phyloP scores from a whole-genome alignment of 2,113 vertebrate genomes.

The Hirundichthys speculiger region DNA sequence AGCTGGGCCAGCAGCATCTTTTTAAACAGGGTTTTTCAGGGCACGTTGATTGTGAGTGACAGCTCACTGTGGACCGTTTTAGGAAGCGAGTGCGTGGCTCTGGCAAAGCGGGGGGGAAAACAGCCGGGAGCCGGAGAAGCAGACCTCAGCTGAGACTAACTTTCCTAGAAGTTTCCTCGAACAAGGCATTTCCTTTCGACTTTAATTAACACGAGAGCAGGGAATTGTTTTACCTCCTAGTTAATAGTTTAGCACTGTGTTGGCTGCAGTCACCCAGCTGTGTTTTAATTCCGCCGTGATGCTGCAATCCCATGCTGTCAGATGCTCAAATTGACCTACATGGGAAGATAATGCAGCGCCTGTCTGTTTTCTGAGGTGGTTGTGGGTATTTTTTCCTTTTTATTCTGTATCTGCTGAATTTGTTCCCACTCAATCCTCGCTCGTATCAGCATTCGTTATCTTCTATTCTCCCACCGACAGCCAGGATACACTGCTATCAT shows the following conservation, averaged over 20 bases:
- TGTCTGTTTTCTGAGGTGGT: slow-evolving; percentile 45
- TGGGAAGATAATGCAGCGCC: slow-evolving; percentile 59
- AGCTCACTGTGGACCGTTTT: slow-evolving; percentile 57
- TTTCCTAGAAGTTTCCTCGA: slow-evolving; percentile 57
- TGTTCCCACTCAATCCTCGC: slow-evolving; percentile 58
- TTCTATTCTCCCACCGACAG: slow-evolving; percentile 50
- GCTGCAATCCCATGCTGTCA: slow-evolving; percentile 43
- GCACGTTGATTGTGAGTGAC: slow-evolving; percentile 68
- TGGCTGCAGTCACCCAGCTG: slow-evolving; percentile 19
- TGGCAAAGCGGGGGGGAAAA: slow-evolving; percentile 55
- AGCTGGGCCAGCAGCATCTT: slow-evolving; percentile 59
- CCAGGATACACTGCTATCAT: slow-evolving; percentile 57
- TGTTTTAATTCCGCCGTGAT: slow-evolving; percentile 51
- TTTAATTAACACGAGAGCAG: slow-evolving; percentile 38
- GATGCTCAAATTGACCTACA: slow-evolving; percentile 70
- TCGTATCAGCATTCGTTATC: slow-evolving; percentile 76
- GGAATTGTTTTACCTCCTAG: slow-evolving; percentile 22
- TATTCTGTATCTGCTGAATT: slow-evolving; percentile 62
- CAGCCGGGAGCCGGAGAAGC: slow-evolving; percentile 50
- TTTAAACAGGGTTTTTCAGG: slow-evolving; percentile 71
- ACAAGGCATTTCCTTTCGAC: slow-evolving; percentile 47
- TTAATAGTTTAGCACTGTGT: slow-evolving; percentile 36
- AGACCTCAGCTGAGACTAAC: slow-evolving; percentile 32
- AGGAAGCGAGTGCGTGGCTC: slow-evolving; percentile 55
- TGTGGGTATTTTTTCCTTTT: slow-evolving; percentile 52